Conservation (phyloP, 2,797 vertebrate species). For the Iguana delicatissima region DNA sequence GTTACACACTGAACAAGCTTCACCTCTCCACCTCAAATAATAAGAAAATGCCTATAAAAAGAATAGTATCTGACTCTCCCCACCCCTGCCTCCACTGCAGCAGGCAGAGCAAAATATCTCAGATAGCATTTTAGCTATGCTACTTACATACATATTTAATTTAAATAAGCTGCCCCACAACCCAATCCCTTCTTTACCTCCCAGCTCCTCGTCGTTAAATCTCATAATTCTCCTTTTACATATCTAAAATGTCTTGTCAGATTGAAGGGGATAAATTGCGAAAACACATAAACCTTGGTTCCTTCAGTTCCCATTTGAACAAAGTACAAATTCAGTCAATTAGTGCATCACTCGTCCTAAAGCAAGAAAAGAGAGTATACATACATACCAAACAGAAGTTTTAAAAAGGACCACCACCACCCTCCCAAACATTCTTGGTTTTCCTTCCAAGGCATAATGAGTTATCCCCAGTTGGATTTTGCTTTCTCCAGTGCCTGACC, state of each 20-base stretch:
- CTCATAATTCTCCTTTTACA: conserved; percentile 51
- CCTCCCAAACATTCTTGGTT: accelerated
- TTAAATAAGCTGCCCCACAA: conserved; percentile 41
- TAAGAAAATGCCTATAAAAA: conserved; percentile 38
- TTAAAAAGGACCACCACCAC: not conserved
- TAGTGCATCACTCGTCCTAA: not conserved
- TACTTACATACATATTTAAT: conserved; percentile 57
- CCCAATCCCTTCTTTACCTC: not conserved
- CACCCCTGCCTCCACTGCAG: conserved; percentile 40
- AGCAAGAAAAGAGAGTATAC: not conserved
- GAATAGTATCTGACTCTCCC: not conserved
- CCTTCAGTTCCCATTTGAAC: not conserved
- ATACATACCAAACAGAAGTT: not conserved
- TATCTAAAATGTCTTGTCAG: conserved; percentile 17
- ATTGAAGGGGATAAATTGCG: not conserved
- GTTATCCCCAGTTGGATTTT: not conserved
- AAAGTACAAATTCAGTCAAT: not conserved
- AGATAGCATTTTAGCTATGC: not conserved
- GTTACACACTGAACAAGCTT: conserved; percentile 49
- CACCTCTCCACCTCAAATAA: conserved; percentile 30
- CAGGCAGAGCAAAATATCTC: conserved; percentile 23
- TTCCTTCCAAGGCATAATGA: not conserved
- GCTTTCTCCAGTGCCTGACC: not conserved
- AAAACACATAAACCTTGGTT: not conserved
- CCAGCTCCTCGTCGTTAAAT: conserved; percentile 10